Evolutionary conservation across 2,797 vertebrate genomes (phyloP).

Genomic region (Lepilemur ruficaudatus): DNA sequence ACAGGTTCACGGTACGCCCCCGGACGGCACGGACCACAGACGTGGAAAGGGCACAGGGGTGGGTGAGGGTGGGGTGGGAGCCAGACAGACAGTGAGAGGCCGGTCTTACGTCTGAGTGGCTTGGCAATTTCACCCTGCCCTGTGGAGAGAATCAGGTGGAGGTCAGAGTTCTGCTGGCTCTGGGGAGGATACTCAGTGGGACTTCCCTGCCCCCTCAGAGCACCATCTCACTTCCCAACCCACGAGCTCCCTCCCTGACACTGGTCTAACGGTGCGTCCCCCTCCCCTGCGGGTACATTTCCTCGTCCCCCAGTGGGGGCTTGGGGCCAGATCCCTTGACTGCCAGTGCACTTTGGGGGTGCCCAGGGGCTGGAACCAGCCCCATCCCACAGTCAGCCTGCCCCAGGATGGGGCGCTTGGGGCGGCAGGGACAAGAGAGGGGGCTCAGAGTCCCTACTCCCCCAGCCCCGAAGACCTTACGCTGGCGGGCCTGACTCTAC

Average conservation of each 20-base stretch:
- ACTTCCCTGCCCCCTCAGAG: neutral
- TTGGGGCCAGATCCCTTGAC: neutral
- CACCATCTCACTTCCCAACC: neutral
- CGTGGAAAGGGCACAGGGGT: neutral
- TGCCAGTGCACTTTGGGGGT: neutral
- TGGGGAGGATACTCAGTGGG: neutral
- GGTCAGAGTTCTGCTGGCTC: conserved; percentile 78
- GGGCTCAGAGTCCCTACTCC: neutral
- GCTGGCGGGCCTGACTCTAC: neutral
- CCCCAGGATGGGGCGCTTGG: neutral
- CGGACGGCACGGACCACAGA: conserved; percentile 65
- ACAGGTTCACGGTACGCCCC: conserved; percentile 60
- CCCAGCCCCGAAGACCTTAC: neutral
- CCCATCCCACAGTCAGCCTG: neutral
- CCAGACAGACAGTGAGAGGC: conserved; percentile 87
- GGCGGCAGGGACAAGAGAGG: neutral
- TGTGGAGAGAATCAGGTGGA: conserved; percentile 92
- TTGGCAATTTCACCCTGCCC: conserved; percentile 99
- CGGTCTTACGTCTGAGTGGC: conserved; percentile 99
- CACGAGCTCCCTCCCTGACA: neutral
- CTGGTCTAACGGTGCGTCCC: neutral
- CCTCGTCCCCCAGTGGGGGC: neutral
- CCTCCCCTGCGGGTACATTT: neutral
- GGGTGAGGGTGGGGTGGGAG: conserved; percentile 30
- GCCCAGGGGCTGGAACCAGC: neutral